Evolutionary conservation across 2,888 invertebrate genomes (phyloP), one percentile per base, ranked within the genome.

Genomic region (Eurytoma californica): DNA sequence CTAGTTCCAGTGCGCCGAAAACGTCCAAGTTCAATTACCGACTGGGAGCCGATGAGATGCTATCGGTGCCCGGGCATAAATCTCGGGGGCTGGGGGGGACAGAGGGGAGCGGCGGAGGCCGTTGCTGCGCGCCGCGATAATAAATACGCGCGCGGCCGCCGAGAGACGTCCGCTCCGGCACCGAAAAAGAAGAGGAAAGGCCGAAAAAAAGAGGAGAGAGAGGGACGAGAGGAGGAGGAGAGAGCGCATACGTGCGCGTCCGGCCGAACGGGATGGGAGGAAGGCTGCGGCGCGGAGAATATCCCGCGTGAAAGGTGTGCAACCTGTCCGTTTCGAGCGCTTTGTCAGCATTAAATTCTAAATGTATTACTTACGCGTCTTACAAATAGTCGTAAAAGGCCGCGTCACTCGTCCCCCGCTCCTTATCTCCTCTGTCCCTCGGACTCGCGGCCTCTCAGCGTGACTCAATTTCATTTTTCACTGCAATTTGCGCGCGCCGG

Each of bases 381-480:
- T 77, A 60, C 75, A 81, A 81, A 81, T 82, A 82, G 82, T 83
- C 82, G 82, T 79, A 80, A 77, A 76, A 82, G 81, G 80, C 77
- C 77, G 80, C 78, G 77, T 79, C 53, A 76, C 73, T 24, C 39
- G 55, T 58, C 70, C 53, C 72, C n/a, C 63, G 16, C 67, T 58
- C 7, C 16, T 47, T 47, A 39, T 73, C 30, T 30, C n/a, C 30
- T 30, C n/a, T 60, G 61, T 9, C 9, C 9, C 70, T 81, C 58
- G 20, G 53, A 75, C 66, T 65, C 76, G 53, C 20, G 58, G 7
- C 20, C 5, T 9, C 63, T 67, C 66, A 72, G 58, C 63, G 49
- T 20, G 73, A 58, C 53, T 74, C 16, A 47, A 72, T 70, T 28
- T 28, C 55, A 60, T 74, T 74, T 74, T 77, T 67, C 30, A 16